These are phyloP conservation scores for Habroteleia sp. DNA, from an alignment of 2,888 invertebrate genomes.

Conservation along the genomic window DNA sequence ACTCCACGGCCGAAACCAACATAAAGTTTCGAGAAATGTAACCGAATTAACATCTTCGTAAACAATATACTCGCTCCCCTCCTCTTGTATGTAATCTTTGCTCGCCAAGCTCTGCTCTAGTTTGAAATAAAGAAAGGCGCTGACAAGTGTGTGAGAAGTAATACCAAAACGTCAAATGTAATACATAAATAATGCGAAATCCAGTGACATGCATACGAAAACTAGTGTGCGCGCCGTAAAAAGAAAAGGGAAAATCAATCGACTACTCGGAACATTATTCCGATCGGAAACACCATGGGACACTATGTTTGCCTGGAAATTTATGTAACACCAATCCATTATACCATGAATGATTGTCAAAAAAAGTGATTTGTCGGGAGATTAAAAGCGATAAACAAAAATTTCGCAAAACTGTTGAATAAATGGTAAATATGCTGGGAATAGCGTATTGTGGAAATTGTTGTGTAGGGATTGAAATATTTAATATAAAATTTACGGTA, in stretches of 20 bases:
- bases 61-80: constrained; percentile 21
- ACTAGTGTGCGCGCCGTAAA: not conserved
- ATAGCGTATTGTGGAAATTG: not conserved
- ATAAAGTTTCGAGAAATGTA: constrained; percentile 21
- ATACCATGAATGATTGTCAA: not conserved
- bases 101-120: constrained; percentile 10
- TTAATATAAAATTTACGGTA: too few species aligned
- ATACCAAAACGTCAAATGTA: constrained; percentile 35
- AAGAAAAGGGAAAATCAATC: constrained; percentile 22
- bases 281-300: not conserved
- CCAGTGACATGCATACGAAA: constrained; percentile 11
- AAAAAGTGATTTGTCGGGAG: constrained; percentile 4
- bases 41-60: constrained; percentile 34
- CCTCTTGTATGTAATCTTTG: constrained; percentile 4
- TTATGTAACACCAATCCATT: not conserved
- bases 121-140: constrained; percentile 31
- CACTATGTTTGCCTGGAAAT: not conserved
- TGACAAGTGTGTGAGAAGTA: constrained; percentile 39
- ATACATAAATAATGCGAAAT: constrained; percentile 36
- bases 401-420: not conserved
- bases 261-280: constrained; percentile 11
- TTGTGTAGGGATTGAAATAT: not conserved
- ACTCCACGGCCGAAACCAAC: constrained; percentile 4
- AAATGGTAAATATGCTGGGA: not conserved
- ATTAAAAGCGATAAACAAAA: constrained; percentile 2